These are phyloP conservation scores for Cyanoderma ruficeps DNA, from an alignment of 2,113 vertebrate species.

Conservation along the genomic window DNA sequence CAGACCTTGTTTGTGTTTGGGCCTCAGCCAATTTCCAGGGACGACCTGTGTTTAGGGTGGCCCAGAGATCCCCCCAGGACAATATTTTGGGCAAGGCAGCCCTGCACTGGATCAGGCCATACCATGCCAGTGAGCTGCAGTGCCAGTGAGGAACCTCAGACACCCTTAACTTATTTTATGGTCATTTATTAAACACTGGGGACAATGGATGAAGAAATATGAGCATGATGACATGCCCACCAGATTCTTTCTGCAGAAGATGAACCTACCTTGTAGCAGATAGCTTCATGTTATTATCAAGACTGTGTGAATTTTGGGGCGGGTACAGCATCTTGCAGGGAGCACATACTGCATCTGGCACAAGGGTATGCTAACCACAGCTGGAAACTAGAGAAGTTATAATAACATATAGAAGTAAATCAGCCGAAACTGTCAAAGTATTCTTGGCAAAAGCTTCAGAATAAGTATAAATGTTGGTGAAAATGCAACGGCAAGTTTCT, in stretches of 20 bases:
- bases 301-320: background rate
- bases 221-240: accelerated
- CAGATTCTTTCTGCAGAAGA: background rate
- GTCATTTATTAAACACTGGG: background rate
- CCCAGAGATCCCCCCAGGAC: background rate
- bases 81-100: background rate
- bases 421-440: background rate
- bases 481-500: background rate
- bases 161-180: accelerated
- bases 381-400: background rate
- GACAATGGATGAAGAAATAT: background rate
- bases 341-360: background rate
- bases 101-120: background rate
- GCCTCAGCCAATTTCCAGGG: background rate
- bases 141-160: accelerated
- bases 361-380: background rate
- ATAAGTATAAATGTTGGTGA: accelerated
- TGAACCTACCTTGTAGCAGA: background rate
- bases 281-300: background rate
- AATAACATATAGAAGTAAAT: background rate
- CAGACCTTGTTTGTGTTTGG: background rate
- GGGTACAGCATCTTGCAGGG: background rate
- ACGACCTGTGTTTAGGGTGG: background rate
- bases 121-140: background rate
- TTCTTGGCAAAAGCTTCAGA: background rate